Evolutionary conservation across 2,113 vertebrate genomes (phyloP).

Genomic region (Cacatua alba): DNA sequence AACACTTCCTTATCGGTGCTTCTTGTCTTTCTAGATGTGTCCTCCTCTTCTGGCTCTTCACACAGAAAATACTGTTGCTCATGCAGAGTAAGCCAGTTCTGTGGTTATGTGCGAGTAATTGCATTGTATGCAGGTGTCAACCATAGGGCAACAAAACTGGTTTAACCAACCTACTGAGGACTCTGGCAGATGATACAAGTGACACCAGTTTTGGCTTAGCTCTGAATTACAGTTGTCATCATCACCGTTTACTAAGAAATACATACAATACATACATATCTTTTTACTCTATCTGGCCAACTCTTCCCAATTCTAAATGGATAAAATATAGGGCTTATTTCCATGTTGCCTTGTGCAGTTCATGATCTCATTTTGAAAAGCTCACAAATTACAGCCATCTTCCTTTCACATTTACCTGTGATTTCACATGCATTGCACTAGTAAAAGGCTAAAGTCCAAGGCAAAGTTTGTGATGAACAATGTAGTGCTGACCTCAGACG

Average conservation of each 20-base stretch:
- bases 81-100: not conserved
- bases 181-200: not conserved
- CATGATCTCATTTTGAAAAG: not conserved
- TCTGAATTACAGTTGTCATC: not conserved
- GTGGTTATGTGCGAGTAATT: not conserved
- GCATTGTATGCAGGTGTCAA: not conserved
- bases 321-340: not conserved
- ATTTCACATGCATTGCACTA: not conserved
- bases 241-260: not conserved
- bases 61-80: not conserved
- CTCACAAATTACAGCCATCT: not conserved
- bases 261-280: no score
- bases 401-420: not conserved
- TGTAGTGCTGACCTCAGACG: not conserved
- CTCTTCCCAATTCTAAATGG: not conserved
- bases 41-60: constrained; percentile 1
- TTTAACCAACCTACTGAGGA: not conserved
- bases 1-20: not conserved
- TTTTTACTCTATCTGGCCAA: not conserved
- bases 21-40: not conserved
- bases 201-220: not conserved
- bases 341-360: not conserved
- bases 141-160: not conserved
- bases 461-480: not conserved
- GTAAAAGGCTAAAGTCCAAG: not conserved